phyloP scores from a whole-genome alignment of 2,113 vertebrate species.

The cat (Felis catus) region F.catus_Fca126_mat1.0 CM031412.1:195699001-195699500 shows the following conservation, averaged over 20 bases:
- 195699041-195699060: neutral
- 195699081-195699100: neutral
- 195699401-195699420: neutral
- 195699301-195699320: neutral
- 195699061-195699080: neutral
- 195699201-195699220: neutral
- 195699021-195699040: neutral
- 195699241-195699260: neutral
- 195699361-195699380: neutral
- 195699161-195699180: neutral
- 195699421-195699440: slow-evolving; percentile 2
- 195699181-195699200: neutral
- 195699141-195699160: neutral
- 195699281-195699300: neutral
- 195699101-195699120: neutral
- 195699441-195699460: neutral
- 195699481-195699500: too few relatives aligned
- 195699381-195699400: neutral
- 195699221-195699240: neutral
- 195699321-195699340: neutral
- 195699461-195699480: too few relatives aligned
- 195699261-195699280: neutral
- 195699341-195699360: neutral
- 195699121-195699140: neutral
- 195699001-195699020: neutral